These are phyloP conservation scores for Agriopis aurantiaria DNA, from an alignment of 2,888 invertebrate species.

Conservation along the genomic window DNA sequence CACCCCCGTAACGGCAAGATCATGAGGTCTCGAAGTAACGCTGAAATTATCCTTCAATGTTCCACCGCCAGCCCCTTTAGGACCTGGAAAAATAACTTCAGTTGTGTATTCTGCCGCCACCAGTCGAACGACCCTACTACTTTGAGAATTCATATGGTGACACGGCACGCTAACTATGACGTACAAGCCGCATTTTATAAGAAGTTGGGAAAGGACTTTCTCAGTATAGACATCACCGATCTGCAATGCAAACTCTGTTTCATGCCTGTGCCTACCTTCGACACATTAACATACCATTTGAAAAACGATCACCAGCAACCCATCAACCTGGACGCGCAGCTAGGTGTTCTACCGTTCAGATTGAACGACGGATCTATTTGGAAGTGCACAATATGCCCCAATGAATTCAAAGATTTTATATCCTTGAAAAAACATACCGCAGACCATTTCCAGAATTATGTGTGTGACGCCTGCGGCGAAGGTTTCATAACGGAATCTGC, in stretches of 20 bases:
- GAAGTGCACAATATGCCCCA: slow-evolving; percentile 79
- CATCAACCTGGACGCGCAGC: slow-evolving; percentile 71
- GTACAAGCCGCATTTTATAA: slow-evolving; percentile 79
- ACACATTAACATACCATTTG: slow-evolving; percentile 70
- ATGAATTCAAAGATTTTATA: slow-evolving; percentile 77
- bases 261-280: slow-evolving; percentile 68
- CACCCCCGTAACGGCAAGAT: slow-evolving; percentile 76
- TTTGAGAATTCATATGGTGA: slow-evolving; percentile 69
- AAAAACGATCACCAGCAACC: slow-evolving; percentile 77
- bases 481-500: slow-evolving; percentile 81
- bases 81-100: slow-evolving; percentile 80
- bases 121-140: slow-evolving; percentile 75
- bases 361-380: slow-evolving; percentile 75
- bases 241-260: slow-evolving; percentile 79
- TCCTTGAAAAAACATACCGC: slow-evolving; percentile 78
- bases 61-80: slow-evolving; percentile 79
- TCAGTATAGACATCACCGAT: slow-evolving; percentile 78
- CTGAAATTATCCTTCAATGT: slow-evolving; percentile 77
- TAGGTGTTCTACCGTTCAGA: slow-evolving; percentile 76
- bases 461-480: slow-evolving; percentile 81
- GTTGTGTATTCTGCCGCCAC: slow-evolving; percentile 78
- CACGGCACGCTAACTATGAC: slow-evolving; percentile 73
- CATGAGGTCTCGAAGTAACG: slow-evolving; percentile 72
- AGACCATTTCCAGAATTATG: slow-evolving; percentile 80
- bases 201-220: slow-evolving; percentile 78